Evolutionary conservation across 1,140 invertebrate genomes (phyloP), one percentile per base, ranked within the genome.

Genomic region (Thaumetopoea pityocampa): DNA sequence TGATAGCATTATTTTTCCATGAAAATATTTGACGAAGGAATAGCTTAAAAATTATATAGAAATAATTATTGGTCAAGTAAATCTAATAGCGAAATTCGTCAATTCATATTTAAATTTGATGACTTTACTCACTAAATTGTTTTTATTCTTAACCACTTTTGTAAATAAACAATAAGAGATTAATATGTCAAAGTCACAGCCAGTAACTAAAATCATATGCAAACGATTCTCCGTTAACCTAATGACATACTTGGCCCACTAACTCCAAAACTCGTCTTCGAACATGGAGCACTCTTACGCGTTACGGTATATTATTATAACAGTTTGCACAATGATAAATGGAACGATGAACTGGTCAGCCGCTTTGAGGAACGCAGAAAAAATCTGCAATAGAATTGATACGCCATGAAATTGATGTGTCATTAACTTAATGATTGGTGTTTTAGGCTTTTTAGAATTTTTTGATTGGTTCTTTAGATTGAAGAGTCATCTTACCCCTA

Each of bases 181-280:
- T 34, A 35, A 12, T 9, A 10, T 37, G 32, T 27, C 16, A 23
- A 28, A 59, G 34, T 51, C 34, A n/a, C n/a, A n/a, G n/a, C n/a
- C n/a, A n/a, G n/a, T n/a, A n/a, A 57, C 58, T 68, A 69, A 72
- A 65, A 63, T 46, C 29, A 50, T 65, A 65, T 72, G 60, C 58
- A 72, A 78, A 79, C 60, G 58, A 50, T 41, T 66, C 51, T 61
- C 66, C 69, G 71, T 71, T 79, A 81, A 72, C 70, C 68, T 61
- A 73, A 76, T 70, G 65, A 71, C 64, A 73, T 68, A 60, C 66
- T 63, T 74, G 67, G 46, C 66, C 65, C 56, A 77, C 63, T 67
- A 67, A 66, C 60, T 63, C 35, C 40, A 44, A 62, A 63, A 56
- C 56, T 62, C 34, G 50, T 44, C 34, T 57, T 38, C 19, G 44